Base-by-base conservation (phyloP, 2,888 invertebrate genomes). In the Ichneumon xanthorius region DNA sequence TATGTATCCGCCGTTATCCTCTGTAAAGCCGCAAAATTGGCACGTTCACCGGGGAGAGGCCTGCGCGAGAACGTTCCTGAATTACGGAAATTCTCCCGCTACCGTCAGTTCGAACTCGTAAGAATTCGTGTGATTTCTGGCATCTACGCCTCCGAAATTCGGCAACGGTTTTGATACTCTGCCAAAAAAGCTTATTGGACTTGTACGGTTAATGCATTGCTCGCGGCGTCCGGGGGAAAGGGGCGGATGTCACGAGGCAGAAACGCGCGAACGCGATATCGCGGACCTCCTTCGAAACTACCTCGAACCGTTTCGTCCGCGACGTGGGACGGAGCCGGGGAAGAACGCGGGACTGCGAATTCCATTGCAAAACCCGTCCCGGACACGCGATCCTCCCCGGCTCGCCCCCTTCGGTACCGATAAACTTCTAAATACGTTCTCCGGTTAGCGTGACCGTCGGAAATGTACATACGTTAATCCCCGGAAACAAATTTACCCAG, bases 171-270 rank as follows among this genome's bases (percentile, higher is more conserved):
- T 67, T 63, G 58, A 73, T 16, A 76, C 80, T 58, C 40, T 76
- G 76, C 71, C 71, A 80, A 77, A 84, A 84, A 85, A 78, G 67
- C 83, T 83, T 79, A 79, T 80, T 86, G 77, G 79, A 77, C 73
- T 83, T 75, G 80, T 68, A 80, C 68, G 84, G 78, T 84, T 87
- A 82, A 87, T 87, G 84, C 63, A 86, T 82, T 82, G 78, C 70
- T 82, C 77, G 45, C 50, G 48, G 65, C 37, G 22, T 19, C 40
- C 55, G 58, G 53, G 45, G 55, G 68, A 45, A 19, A 55, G 33
- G 30, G 30, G 16, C 30, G 33, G 84, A 11, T 84, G 68, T 84
- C 72, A 80, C 50, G 80, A 50, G 77, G 48, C 30, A 22, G 67
- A 65, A 68, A 71, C 33, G 45, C 72, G 48, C 61, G 45, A 63